Evolutionary conservation across 2,797 vertebrate genomes (phyloP).

Genomic region (Gorsachius magnificus): DNA sequence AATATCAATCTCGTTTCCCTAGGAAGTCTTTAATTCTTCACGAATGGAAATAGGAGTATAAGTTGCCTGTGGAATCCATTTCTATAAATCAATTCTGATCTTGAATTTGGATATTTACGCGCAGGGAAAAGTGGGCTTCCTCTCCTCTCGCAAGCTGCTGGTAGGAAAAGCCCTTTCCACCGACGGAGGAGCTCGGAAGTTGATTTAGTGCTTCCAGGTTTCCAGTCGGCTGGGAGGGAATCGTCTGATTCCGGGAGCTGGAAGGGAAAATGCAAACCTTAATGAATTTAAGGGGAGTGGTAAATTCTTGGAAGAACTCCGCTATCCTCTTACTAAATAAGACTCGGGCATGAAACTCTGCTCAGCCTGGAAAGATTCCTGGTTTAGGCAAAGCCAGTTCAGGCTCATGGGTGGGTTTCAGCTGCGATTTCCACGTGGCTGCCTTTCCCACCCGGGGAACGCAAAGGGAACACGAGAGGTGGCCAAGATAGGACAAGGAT

Average conservation of each 20-base stretch:
- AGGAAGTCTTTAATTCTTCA: constrained; percentile 1
- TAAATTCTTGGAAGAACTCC: background rate
- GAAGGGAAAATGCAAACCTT: background rate
- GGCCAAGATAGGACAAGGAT: background rate
- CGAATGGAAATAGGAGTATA: background rate
- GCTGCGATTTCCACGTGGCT: background rate
- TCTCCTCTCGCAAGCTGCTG: background rate
- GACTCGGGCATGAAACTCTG: background rate
- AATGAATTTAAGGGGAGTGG: background rate
- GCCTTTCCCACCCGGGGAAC: background rate
- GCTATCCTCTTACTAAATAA: background rate
- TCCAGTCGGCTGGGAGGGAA: background rate
- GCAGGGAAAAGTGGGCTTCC: background rate
- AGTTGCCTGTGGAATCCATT: background rate
- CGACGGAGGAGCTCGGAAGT: background rate
- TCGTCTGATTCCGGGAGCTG: background rate
- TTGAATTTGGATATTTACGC: background rate
- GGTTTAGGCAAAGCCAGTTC: background rate
- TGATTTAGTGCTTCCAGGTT: background rate
- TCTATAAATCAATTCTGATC: background rate
- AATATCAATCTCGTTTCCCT: background rate
- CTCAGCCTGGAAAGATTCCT: background rate
- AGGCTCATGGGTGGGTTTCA: background rate
- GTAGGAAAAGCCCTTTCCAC: background rate
- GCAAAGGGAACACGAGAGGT: background rate